Evolutionary conservation across 2,888 invertebrate genomes (phyloP).

Genomic region (Calameuta idolon): DNA sequence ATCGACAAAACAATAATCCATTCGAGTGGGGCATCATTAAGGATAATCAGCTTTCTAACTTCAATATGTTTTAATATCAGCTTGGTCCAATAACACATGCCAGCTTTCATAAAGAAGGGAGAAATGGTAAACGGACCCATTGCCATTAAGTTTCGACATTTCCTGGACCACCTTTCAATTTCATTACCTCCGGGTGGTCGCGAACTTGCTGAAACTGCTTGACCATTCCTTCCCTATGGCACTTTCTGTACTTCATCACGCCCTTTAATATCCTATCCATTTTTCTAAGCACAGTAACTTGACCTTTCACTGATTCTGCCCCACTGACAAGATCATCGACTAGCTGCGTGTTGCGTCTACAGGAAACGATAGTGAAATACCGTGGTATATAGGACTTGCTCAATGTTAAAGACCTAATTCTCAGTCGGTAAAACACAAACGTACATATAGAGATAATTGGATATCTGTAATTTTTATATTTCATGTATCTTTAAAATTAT

Average conservation of each 20-base stretch:
- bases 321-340: neutral
- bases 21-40: neutral
- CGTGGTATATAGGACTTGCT: neutral
- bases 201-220: conserved; percentile 91
- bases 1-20: neutral
- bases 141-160: neutral
- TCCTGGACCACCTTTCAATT: neutral
- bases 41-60: neutral
- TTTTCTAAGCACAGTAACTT: conserved; percentile 20
- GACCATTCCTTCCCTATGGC: conserved; percentile 87
- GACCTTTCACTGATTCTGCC: neutral
- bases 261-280: conserved; percentile 93
- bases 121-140: neutral
- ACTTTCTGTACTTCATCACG: conserved; percentile 88
- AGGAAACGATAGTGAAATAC: neutral
- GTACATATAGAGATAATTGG: neutral
- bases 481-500: conserved; percentile 26
- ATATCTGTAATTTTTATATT: neutral
- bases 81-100: conserved; percentile 5
- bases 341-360: neutral
- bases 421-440: neutral
- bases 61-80: neutral
- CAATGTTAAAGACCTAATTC: neutral
- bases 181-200: conserved; percentile 84
- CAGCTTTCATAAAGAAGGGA: conserved; percentile 2